Evolutionary conservation across 1,140 invertebrate species (phyloP).

Genomic region (Bicyclus anynana): DNA sequence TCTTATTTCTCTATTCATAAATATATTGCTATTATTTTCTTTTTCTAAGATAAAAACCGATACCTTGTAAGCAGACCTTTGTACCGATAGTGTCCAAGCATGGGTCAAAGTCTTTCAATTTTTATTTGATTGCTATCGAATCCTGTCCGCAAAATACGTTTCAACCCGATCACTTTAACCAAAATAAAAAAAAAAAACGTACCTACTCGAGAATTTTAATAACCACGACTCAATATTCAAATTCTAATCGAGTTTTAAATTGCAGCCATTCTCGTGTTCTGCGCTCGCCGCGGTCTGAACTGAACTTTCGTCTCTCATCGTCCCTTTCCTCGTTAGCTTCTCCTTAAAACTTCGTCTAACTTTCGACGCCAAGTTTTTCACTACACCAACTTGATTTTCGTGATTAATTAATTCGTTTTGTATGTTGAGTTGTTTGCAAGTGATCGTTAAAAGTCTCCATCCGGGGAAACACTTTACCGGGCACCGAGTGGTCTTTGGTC

Average conservation of each 20-base stretch:
- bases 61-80: too few species aligned
- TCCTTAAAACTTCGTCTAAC: slow-evolving; percentile 68
- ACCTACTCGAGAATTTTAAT: slow-evolving; percentile 46
- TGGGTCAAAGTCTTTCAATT: too few species aligned
- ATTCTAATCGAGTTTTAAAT: slow-evolving; percentile 76
- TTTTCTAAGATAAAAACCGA: too few species aligned
- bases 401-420: slow-evolving; percentile 76
- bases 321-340: slow-evolving; percentile 71
- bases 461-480: background rate
- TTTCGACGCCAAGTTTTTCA: slow-evolving; percentile 67
- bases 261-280: slow-evolving; percentile 71
- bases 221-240: slow-evolving; percentile 59
- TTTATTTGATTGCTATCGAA: background rate
- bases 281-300: slow-evolving; percentile 42
- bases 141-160: background rate
- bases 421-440: slow-evolving; percentile 57
- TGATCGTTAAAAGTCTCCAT: slow-evolving; percentile 37
- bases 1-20: too few species aligned
- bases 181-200: background rate
- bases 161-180: background rate
- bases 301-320: slow-evolving; percentile 70
- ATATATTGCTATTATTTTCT: too few species aligned
- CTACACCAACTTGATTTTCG: slow-evolving; percentile 58
- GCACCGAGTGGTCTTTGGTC: too few species aligned
- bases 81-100: too few species aligned